Base-by-base conservation (phyloP, 2,113 vertebrate genomes). In the Apteryx mantelli region DNA sequence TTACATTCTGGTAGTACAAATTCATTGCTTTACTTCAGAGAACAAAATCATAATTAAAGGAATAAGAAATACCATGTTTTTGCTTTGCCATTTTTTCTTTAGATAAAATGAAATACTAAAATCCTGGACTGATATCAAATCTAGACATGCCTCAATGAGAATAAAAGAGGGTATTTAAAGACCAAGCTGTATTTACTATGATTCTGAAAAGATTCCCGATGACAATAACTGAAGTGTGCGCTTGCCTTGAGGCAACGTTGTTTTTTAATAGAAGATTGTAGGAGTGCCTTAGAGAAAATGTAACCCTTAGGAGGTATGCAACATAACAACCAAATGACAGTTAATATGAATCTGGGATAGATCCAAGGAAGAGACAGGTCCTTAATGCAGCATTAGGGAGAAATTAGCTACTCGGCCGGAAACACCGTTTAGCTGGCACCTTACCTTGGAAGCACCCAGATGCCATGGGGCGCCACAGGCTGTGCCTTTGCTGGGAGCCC, bases 51-150 rank as follows among this genome's bases (percentile, higher is more conserved):
- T 46, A 74, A 87, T 71, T 74, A 81, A 75, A 89, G 32, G 17
- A 68, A 71, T 66, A 95, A 95, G 89, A 96, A 6, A 17, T 8
- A 71, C 12, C 2, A 11, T 91, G 61, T 61, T 88, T 83, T 50
- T 87, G 30, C 34, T 64, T 71, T 60, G 24, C 30, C 16, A 0
- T 34, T 82, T 86, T 76, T 80, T 38, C 38, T 82, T 81, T 20
- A 71, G 28, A 38, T 73, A 63, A 86, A 96, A 89, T 65, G 7
- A 94, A 89, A 92, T 89, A 42, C 34, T 73, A 86, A 96, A 95
- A 85, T 83, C 12, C 17, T 83, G 50, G 56, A 42, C 69, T 86
- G 32, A 66, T 78, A 87, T 19, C 52, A 89, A 73, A 66, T 75
- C 46, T 46, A 80, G 40, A 73, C 25, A 58, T 81, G 42, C 26